Conservation (phyloP, 1,140 invertebrate genomes). For the fruit fly (Drosophila melanogaster) region Release_6_plus_ISO1_MT NC_004354.4:7170501-7171000, state of each 20-base stretch:
- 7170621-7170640: constrained; percentile 34
- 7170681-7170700: constrained; percentile 81
- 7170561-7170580: constrained; percentile 47
- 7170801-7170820: constrained; percentile 26
- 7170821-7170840: constrained; percentile 70
- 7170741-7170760: constrained; percentile 70
- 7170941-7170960: constrained; percentile 30
- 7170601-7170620: constrained; percentile 15
- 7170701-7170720: constrained; percentile 62
- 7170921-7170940: constrained; percentile 8
- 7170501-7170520: constrained; percentile 30
- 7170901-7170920: constrained; percentile 3
- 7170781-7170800: constrained; percentile 11
- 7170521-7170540: constrained; percentile 8
- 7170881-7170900: constrained; percentile 26
- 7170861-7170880: constrained; percentile 21
- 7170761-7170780: constrained; percentile 56
- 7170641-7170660: neutral
- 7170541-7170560: constrained; percentile 1
- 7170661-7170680: constrained; percentile 73
- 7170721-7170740: constrained; percentile 66
- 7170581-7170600: constrained; percentile 55
- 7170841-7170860: constrained; percentile 45
- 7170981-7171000: constrained; percentile 12
- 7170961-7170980: constrained; percentile 13